Base-by-base conservation (phyloP, 35 echinoderm and acorn worm genomes). In the Apostichopus japonicus region DNA sequence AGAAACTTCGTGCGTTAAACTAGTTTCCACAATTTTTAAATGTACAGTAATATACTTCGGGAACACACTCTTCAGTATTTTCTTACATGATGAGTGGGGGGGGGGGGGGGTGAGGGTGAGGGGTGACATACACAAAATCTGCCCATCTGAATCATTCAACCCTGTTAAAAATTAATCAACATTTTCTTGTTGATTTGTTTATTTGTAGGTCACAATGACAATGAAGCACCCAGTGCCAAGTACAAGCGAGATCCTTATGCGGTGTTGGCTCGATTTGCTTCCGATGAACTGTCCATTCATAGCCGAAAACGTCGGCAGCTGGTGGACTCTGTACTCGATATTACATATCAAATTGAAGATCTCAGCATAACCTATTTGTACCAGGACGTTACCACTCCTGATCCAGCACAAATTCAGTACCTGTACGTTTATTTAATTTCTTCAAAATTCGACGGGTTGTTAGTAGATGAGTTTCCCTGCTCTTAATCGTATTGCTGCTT, bases 211-310 rank as follows among this genome's bases (percentile, higher is more conserved):
- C 63, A 67, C 63, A 67, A 10, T 67, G 62, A 17, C 63, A 17
- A 53, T 14, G 79, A 83, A 17, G 24, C 44, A 54, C 33, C 79
- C 5, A 53, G 79, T 33, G 44, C 79, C 54, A 83, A 83, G 54
- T 83, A 83, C 79, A 83, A 53, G 54, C 79, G 8, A 6, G 79
- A 83, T 83, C 79, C 79, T 53, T 83, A 83, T 51, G 54, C 44
- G 16, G 5, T 83, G 27, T 51, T 83, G 79, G 79, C 79, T 54
- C 51, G 51, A 16, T 83, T 83, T 54, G 33, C 79, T 17, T 54
- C 44, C 14, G 79, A 83, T 16, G 79, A 83, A 33, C 24, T 83
- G 79, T 44, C 33, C 0, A 17, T 83, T 55, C 79, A 54, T 51
- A 83, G 79, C 79, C 44, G 79, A 52, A 24, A 51, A 4, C 79